Base-by-base conservation (phyloP, 2,888 invertebrate species). In the Phasia obesa region DNA sequence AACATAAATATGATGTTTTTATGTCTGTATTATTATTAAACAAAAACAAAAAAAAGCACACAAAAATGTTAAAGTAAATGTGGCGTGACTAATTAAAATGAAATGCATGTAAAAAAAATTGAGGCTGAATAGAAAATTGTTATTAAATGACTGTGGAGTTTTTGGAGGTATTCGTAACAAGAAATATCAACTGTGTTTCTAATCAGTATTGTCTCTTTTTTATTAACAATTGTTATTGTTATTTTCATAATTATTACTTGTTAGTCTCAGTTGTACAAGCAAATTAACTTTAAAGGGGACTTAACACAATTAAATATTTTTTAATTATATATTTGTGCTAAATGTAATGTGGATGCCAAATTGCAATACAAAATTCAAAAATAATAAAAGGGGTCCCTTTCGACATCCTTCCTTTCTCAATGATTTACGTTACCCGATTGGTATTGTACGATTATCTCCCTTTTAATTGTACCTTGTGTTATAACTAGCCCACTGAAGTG, bases 51-150 rank as follows among this genome's bases (percentile, higher is more conserved):
- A 9, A 31, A 42, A 49, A 49, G n/a, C n/a, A n/a, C n/a, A 44
- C 27, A 17, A 27, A 62, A 38, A 31, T 25, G 38, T 44, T 23
- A 44, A 42, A 70, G 53, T 70, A 83, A 83, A 83, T 83, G 67
- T 83, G 64, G 83, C 83, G 83, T 83, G 83, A 83, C 83, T 79
- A 83, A 78, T 83, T 83, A 79, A 70, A 76, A 51, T 17, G 51
- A 69, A 69, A 67, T 76, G 42, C 65, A 38, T 51, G 67, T 57
- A 23, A 4, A 27, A 17, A 31, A 59, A 25, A n/a, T 4, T 38
- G 19, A 7, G 57, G 13, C 42, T 57, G 57, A 74, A 31, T 23
- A 42, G 51, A 27, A 21, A 75, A 59, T 49, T 47, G 38, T 27
- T 59, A 21, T 27, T 42, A 59, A 67, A 57, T 51, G 67, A 21